phyloP scores from a whole-genome alignment of 2,888 invertebrate genomes.

The Andrena dorsata region DNA sequence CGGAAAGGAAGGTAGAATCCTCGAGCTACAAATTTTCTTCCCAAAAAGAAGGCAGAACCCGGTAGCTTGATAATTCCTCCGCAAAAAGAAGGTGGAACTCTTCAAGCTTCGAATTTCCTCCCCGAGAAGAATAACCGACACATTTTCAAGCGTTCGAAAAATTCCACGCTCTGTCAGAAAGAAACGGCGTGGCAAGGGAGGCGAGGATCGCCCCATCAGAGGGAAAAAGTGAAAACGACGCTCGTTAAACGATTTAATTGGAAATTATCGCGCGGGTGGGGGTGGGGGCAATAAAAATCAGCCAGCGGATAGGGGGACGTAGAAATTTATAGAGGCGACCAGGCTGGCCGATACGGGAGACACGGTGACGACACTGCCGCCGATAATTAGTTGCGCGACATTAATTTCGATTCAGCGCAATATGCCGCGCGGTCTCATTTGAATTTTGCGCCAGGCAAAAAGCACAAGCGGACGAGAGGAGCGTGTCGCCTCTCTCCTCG shows the following conservation, averaged over 20 bases:
- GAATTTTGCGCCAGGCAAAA: conserved; percentile 81
- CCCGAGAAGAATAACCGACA: no score
- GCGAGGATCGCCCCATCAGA: neutral
- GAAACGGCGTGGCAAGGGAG: neutral
- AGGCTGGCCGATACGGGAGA: conserved; percentile 36
- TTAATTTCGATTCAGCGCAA: conserved; percentile 84
- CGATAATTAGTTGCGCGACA: conserved; percentile 83
- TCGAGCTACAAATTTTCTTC: no score
- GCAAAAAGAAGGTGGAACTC: no score
- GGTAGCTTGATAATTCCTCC: no score
- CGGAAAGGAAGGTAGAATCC: no score
- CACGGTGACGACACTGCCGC: conserved; percentile 66
- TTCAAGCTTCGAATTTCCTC: no score
- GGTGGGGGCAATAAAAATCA: conserved; percentile 36
- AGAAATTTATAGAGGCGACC: conserved; percentile 31
- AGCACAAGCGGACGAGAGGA: conserved; percentile 76
- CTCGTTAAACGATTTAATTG: conserved; percentile 37
- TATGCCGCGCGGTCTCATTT: conserved; percentile 83
- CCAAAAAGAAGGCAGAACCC: no score
- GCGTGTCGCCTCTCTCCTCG: conserved; percentile 76
- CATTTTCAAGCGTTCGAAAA: neutral
- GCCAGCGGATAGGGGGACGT: neutral
- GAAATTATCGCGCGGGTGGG: conserved; percentile 10
- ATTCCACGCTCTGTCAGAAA: neutral
- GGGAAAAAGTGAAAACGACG: neutral